phyloP scores from a whole-genome alignment of 1,140 invertebrate species.

The Aphaenogaster rudis region DNA sequence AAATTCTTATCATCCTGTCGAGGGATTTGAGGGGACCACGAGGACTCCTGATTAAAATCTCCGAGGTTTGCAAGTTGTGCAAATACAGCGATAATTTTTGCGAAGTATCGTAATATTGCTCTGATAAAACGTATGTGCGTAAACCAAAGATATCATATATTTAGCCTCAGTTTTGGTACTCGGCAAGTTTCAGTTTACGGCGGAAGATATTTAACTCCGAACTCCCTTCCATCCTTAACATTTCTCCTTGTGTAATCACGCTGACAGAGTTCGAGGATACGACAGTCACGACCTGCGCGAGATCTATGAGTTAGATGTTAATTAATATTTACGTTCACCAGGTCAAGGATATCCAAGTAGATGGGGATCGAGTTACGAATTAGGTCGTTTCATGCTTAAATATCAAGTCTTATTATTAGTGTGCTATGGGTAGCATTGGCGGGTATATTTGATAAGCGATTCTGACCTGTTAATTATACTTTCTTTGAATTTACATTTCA shows the following conservation, averaged over 20 bases:
- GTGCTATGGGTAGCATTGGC: neutral
- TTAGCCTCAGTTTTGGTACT: neutral
- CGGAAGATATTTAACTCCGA: slow-evolving; percentile 33
- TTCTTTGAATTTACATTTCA: neutral
- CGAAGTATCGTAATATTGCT: neutral
- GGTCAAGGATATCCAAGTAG: slow-evolving; percentile 23
- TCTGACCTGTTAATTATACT: neutral
- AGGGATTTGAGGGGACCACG: neutral
- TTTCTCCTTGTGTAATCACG: slow-evolving; percentile 25
- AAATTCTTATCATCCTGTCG: neutral
- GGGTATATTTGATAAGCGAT: neutral
- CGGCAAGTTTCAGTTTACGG: neutral
- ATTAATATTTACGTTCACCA: slow-evolving; percentile 17
- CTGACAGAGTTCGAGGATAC: neutral
- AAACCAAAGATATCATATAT: slow-evolving; percentile 21
- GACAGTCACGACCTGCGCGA: neutral
- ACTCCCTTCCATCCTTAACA: neutral
- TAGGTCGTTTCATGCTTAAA: neutral
- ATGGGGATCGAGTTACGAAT: neutral
- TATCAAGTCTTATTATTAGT: slow-evolving; percentile 9
- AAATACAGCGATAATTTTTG: slow-evolving; percentile 28
- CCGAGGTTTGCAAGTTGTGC: neutral
- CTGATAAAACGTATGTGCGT: slow-evolving; percentile 11
- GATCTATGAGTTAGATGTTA: slow-evolving; percentile 19
- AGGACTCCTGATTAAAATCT: slow-evolving; percentile 30